phyloP scores from a whole-genome alignment of 2,888 invertebrate genomes.

The Folsomia manolachei region DNA sequence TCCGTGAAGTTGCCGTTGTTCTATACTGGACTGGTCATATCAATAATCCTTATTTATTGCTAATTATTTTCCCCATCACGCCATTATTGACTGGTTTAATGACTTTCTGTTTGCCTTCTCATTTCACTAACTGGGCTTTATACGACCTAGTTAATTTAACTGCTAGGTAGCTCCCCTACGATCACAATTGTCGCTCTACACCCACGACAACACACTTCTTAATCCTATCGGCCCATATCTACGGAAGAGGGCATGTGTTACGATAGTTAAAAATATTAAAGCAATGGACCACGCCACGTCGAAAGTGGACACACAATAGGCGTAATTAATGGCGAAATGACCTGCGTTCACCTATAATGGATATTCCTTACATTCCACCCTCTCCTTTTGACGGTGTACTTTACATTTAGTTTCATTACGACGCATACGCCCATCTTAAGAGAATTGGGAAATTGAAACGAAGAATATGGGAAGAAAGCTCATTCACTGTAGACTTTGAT shows the following conservation, averaged over 20 bases:
- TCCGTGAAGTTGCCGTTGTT: too few species aligned
- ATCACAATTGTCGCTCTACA: too few species aligned
- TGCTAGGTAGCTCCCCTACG: too few species aligned
- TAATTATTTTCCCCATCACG: not conserved
- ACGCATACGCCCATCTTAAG: not conserved
- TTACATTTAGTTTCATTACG: too few species aligned
- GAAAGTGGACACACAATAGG: not conserved
- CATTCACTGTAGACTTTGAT: too few species aligned
- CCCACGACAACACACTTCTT: too few species aligned
- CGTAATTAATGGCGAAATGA: not conserved
- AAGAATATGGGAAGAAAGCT: too few species aligned
- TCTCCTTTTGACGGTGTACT: too few species aligned
- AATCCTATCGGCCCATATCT: too few species aligned
- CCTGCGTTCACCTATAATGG: not conserved
- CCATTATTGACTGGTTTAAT: not conserved
- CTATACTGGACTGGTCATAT: too few species aligned
- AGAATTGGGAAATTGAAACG: not conserved
- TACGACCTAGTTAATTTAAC: not conserved
- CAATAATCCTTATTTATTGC: not conserved
- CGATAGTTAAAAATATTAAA: not conserved
- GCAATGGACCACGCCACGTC: not conserved
- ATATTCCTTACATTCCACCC: not conserved
- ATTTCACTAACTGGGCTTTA: not conserved
- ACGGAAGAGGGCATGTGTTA: not conserved
- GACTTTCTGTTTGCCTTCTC: not conserved